A percentile compares a stretch with the other conserved stretches of the same genome.
Evolutionary conservation across 2,888 invertebrate species (phyloP).

Genomic region (Itoplectis maculator): DNA sequence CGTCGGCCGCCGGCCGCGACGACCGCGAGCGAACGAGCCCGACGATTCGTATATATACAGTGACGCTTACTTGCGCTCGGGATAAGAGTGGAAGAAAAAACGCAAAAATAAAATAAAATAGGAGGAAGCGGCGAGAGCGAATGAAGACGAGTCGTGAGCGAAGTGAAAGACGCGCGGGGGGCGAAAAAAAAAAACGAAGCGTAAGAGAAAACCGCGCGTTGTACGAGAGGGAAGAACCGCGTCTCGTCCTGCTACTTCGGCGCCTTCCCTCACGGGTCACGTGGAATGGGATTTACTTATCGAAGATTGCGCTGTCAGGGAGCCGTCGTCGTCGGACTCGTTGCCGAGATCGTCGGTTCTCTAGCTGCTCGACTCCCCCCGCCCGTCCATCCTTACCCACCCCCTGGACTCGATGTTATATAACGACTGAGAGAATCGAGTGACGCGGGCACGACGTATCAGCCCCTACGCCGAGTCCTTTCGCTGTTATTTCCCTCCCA

Average conservation of each 20-base stretch:
- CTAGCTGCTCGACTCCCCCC: not conserved
- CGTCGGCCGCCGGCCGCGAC: constrained; percentile 33
- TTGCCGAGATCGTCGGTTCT: constrained; percentile 27
- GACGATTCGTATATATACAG: constrained; percentile 46
- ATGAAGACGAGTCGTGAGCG: not conserved
- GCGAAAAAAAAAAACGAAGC: not conserved
- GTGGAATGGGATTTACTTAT: constrained; percentile 71
- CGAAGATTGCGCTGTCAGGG: constrained; percentile 71
- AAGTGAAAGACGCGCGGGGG: constrained; percentile 25
- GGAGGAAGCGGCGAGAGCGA: constrained; percentile 32
- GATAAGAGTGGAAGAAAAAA: constrained; percentile 50
- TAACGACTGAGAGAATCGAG: constrained; percentile 53
- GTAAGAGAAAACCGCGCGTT: not conserved
- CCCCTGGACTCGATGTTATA: constrained; percentile 28
- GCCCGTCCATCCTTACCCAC: constrained; percentile 26
- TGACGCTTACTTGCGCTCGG: constrained; percentile 48
- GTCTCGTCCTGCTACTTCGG: constrained; percentile 1
- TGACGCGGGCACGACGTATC: constrained; percentile 50
- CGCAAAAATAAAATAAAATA: constrained; percentile 20
- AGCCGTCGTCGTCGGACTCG: constrained; percentile 47
- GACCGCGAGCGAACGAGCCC: constrained; percentile 26
- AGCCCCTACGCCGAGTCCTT: constrained; percentile 30
- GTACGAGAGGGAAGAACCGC: constrained; percentile 18
- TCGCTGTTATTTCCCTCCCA: constrained; percentile 9
- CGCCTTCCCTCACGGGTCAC: constrained; percentile 51